phyloP scores from a whole-genome alignment of 2,888 invertebrate genomes.

The Lagria hirta region DNA sequence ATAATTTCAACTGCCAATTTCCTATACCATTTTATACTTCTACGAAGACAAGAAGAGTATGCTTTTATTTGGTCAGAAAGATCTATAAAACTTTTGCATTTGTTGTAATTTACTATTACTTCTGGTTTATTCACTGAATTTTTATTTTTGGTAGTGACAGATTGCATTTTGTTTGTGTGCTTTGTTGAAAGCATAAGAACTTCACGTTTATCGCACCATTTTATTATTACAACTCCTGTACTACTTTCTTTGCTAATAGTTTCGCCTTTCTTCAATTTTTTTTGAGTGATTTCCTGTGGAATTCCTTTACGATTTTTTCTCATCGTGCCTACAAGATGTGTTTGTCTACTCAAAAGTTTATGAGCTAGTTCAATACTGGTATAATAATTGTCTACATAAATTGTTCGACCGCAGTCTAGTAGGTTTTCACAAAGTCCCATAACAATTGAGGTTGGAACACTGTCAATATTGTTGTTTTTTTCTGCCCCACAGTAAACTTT shows the following conservation, averaged over 20 bases:
- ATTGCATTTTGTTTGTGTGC: too few relatives aligned
- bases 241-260: conserved; percentile 14
- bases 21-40: too few relatives aligned
- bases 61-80: conserved; percentile 37
- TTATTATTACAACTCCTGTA: conserved; percentile 32
- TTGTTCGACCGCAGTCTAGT: conserved; percentile 26
- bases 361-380: conserved; percentile 28
- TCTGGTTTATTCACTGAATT: too few relatives aligned
- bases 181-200: conserved; percentile 39
- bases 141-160: too few relatives aligned
- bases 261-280: conserved; percentile 23
- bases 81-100: conserved; percentile 36
- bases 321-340: conserved; percentile 40
- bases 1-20: too few relatives aligned
- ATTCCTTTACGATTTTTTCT: conserved; percentile 31
- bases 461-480: conserved; percentile 10
- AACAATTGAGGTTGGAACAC: conserved; percentile 29
- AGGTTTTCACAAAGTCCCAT: conserved; percentile 26
- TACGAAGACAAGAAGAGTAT: too few relatives aligned
- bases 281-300: conserved; percentile 18
- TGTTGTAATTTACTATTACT: too few relatives aligned
- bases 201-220: conserved; percentile 43
- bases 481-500: conserved; percentile 14
- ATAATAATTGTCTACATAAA: conserved; percentile 28
- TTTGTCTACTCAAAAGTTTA: conserved; percentile 32